Evolutionary conservation across 2,888 invertebrate species (phyloP).

Genomic region (Eupithecia centaureata): DNA sequence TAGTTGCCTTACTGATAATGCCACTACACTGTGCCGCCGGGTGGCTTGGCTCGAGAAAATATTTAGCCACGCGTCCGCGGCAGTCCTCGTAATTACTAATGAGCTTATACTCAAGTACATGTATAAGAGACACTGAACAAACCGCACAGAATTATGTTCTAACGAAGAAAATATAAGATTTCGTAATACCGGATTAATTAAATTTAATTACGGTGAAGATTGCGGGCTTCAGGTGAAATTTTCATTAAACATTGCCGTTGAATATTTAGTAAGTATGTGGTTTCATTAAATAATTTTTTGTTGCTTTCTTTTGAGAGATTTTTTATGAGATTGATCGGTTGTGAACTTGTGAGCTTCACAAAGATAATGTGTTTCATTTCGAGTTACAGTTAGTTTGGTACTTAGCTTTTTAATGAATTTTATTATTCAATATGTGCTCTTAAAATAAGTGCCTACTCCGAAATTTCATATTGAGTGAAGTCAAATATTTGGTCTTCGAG

Average conservation of each 20-base stretch:
- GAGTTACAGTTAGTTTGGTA: too few relatives aligned
- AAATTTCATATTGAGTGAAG: too few relatives aligned
- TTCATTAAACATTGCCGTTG: background rate
- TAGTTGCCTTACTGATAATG: slow-evolving; percentile 14
- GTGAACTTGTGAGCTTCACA: background rate
- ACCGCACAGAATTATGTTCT: slow-evolving; percentile 45
- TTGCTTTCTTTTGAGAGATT: background rate
- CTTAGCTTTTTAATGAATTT: too few relatives aligned
- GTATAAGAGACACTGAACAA: slow-evolving; percentile 49
- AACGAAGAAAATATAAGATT: slow-evolving; percentile 47
- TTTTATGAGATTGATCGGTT: background rate
- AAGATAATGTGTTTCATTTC: background rate
- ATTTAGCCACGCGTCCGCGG: slow-evolving; percentile 75
- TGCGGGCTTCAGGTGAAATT: slow-evolving; percentile 33
- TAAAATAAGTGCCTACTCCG: too few relatives aligned
- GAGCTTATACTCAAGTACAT: slow-evolving; percentile 67
- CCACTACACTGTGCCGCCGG: slow-evolving; percentile 25
- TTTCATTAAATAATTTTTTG: background rate
- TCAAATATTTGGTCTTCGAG: too few relatives aligned
- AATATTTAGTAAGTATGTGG: background rate
- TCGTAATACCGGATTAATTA: slow-evolving; percentile 41
- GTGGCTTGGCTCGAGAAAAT: slow-evolving; percentile 69
- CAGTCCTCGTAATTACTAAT: slow-evolving; percentile 80
- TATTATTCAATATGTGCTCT: too few relatives aligned
- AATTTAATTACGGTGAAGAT: slow-evolving; percentile 42